These are phyloP conservation scores for Hydractinia echinata DNA, from an alignment of 30 jellyfish, hydroid and myxozoan species.

Conservation along the genomic window DNA sequence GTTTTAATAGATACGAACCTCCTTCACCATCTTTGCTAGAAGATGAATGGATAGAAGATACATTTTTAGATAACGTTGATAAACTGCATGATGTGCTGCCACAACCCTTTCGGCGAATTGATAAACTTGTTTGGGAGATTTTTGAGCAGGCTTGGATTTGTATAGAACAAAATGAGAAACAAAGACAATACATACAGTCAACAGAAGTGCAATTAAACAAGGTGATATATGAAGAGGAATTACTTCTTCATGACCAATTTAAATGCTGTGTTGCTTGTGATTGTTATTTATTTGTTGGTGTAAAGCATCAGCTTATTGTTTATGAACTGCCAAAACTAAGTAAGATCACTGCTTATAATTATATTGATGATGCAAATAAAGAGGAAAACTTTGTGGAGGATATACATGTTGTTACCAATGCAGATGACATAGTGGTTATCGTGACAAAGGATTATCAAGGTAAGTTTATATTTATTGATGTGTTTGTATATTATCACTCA, in stretches of 20 bases:
- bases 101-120: slow-evolving; percentile 43
- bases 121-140: slow-evolving; percentile 23
- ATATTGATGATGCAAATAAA: too few relatives aligned
- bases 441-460: too few relatives aligned
- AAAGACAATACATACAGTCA: background rate
- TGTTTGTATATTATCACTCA: too few relatives aligned
- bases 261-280: background rate
- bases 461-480: too few relatives aligned
- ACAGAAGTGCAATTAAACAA: background rate
- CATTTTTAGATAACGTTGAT: slow-evolving; percentile 21
- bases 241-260: background rate
- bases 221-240: slow-evolving; percentile 28
- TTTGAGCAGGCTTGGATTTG: slow-evolving; percentile 36
- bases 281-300: slow-evolving; percentile 17
- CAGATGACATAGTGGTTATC: too few relatives aligned
- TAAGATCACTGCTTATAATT: slow-evolving; percentile 7
- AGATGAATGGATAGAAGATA: background rate
- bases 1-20: background rate
- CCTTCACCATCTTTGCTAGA: slow-evolving; percentile 8
- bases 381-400: too few relatives aligned
- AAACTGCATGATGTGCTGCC: slow-evolving; percentile 36
- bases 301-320: background rate
- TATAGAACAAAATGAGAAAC: slow-evolving; percentile 22
- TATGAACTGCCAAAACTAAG: slow-evolving; percentile 30
- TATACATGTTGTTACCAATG: too few relatives aligned